Evolutionary conservation across 2,888 invertebrate species (phyloP).

Genomic region (Cheilosia scutellata): DNA sequence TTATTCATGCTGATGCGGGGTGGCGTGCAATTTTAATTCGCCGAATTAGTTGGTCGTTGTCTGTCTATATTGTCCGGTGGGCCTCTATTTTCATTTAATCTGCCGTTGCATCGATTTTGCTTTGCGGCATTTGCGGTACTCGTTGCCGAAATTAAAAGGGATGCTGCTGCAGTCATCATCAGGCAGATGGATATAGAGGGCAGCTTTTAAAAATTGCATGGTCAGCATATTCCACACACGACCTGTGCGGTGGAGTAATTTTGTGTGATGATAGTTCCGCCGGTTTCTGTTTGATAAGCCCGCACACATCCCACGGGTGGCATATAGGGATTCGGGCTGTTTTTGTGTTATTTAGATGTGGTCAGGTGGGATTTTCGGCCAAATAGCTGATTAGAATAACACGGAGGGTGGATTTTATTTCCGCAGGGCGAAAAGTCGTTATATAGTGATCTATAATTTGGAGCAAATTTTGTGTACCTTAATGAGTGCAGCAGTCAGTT

Average conservation of each 20-base stretch:
- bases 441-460: background rate
- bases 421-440: background rate
- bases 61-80: background rate
- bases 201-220: conserved; percentile 35
- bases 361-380: conserved; percentile 39
- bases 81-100: conserved; percentile 44
- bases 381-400: conserved; percentile 42
- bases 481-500: background rate
- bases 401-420: conserved; percentile 3
- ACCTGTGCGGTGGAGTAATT: conserved; percentile 2
- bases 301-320: background rate
- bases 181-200: background rate
- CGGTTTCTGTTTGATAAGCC: conserved; percentile 12
- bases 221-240: conserved; percentile 28
- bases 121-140: conserved; percentile 4
- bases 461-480: background rate
- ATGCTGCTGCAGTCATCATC: conserved; percentile 28
- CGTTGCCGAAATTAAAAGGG: conserved; percentile 27
- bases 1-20: background rate
- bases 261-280: conserved; percentile 44
- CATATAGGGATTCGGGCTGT: background rate
- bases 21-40: conserved; percentile 18
- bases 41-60: conserved; percentile 19
- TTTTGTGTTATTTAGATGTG: conserved; percentile 42
- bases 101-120: conserved; percentile 51